A percentile compares a stretch with the other conserved stretches of the same genome.
Conservation (phyloP, 2,797 vertebrate species). For the Pseudochromis fuscus region DNA sequence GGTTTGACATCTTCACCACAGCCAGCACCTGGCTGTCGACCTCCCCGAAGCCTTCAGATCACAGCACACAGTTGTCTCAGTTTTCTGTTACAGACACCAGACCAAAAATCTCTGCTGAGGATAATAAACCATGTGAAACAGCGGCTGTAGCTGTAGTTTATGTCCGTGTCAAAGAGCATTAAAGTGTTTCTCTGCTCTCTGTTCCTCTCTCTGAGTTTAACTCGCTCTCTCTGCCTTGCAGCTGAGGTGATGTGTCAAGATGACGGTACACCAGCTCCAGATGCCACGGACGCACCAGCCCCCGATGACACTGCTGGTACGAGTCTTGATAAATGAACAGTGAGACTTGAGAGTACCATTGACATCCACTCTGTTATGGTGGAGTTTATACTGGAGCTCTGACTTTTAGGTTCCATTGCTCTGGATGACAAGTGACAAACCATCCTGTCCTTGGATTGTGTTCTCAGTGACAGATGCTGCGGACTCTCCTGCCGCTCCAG, state of each 20-base stretch:
- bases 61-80: not conserved
- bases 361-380: not conserved
- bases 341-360: not conserved
- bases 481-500: fast-evolving
- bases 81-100: not conserved
- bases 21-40: too few relatives aligned
- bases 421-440: not conserved
- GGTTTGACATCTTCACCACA: too few relatives aligned
- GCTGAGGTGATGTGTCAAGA: conserved; percentile 69
- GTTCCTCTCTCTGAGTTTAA: not conserved
- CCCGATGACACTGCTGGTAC: not conserved
- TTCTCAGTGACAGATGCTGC: fast-evolving
- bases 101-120: too few relatives aligned
- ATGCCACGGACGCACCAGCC: fast-evolving
- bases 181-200: not conserved
- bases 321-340: not conserved
- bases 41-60: not conserved
- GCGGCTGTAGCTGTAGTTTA: not conserved
- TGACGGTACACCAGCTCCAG: fast-evolving
- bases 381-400: too few relatives aligned
- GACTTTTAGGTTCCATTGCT: too few relatives aligned
- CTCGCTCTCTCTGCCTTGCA: conserved; percentile 40
- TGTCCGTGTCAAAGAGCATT: not conserved
- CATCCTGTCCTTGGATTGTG: not conserved
- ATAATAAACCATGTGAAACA: too few relatives aligned